phyloP scores from a whole-genome alignment of 2,888 invertebrate genomes.

The Synanthedon formicaeformis region DNA sequence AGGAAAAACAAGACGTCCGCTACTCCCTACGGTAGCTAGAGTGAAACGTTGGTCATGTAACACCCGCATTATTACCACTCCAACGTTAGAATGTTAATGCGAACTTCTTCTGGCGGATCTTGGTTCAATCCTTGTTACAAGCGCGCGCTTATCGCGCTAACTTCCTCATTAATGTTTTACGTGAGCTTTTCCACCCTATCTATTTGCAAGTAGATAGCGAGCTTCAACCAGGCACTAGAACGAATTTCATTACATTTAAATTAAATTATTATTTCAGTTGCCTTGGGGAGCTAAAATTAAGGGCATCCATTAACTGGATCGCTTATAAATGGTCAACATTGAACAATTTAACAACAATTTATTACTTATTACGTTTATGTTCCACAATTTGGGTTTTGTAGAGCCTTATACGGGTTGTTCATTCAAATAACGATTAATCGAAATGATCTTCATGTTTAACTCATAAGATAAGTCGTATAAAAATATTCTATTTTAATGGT shows the following conservation, averaged over 20 bases:
- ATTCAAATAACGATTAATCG: too few relatives aligned
- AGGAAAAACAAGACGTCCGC: conserved; percentile 1
- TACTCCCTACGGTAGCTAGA: conserved; percentile 30
- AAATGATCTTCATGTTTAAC: too few relatives aligned
- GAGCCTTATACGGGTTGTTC: too few relatives aligned
- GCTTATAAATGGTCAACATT: background rate
- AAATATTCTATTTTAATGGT: too few relatives aligned
- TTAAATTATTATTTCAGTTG: background rate
- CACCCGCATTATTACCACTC: conserved; percentile 44
- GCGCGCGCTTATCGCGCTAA: conserved; percentile 32
- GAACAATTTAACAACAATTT: conserved; percentile 12
- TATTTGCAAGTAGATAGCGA: background rate
- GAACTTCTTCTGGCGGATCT: conserved; percentile 24
- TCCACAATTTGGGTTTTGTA: too few relatives aligned
- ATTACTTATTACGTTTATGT: conserved; percentile 2
- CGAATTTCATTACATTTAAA: background rate
- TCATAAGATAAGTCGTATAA: too few relatives aligned
- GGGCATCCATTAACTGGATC: background rate
- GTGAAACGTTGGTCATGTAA: conserved; percentile 40
- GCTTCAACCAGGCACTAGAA: background rate
- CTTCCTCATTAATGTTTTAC: conserved; percentile 41
- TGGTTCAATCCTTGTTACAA: conserved; percentile 37
- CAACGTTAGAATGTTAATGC: conserved; percentile 41
- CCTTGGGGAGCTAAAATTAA: background rate
- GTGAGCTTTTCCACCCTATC: conserved; percentile 16